Evolutionary conservation across 2,113 vertebrate genomes (phyloP).

Genomic region (Erinaceus europaeus): DNA sequence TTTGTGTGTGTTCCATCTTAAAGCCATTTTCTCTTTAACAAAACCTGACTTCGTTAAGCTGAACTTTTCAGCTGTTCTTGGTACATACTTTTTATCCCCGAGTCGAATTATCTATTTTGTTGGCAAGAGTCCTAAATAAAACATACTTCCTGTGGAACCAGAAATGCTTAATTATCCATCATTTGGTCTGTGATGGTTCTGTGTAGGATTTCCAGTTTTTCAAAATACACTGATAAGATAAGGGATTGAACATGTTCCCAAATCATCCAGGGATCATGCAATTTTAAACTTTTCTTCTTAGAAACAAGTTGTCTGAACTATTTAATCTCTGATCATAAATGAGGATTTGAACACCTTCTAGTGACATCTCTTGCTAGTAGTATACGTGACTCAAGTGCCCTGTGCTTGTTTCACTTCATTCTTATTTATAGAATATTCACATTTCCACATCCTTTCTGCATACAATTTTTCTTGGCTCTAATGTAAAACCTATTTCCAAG

Average conservation of each 20-base stretch:
- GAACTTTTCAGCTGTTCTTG: constrained; percentile 17
- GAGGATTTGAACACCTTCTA: constrained; percentile 17
- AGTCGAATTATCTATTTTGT: constrained; percentile 42
- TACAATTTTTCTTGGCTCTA: neutral
- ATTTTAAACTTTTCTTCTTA: constrained; percentile 53
- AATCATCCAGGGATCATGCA: constrained; percentile 27
- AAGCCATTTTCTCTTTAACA: neutral
- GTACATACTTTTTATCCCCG: neutral
- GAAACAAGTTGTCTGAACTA: constrained; percentile 28
- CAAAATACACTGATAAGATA: constrained; percentile 1
- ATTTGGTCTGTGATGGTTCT: constrained; percentile 42
- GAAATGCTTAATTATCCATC: constrained; percentile 54
- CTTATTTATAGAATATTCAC: constrained; percentile 30
- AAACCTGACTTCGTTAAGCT: neutral
- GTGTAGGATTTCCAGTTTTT: constrained; percentile 56
- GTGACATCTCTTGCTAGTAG: neutral
- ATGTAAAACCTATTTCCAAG: neutral
- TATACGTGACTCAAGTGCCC: neutral
- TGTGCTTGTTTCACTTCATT: neutral
- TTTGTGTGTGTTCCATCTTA: neutral
- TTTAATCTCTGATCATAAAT: constrained; percentile 26
- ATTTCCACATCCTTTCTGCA: neutral
- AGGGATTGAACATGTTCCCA: constrained; percentile 32
- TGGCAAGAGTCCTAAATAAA: constrained; percentile 61
- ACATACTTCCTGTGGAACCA: constrained; percentile 37